phyloP scores from a whole-genome alignment of 2,888 invertebrate species.

The Timema cristinae region DNA sequence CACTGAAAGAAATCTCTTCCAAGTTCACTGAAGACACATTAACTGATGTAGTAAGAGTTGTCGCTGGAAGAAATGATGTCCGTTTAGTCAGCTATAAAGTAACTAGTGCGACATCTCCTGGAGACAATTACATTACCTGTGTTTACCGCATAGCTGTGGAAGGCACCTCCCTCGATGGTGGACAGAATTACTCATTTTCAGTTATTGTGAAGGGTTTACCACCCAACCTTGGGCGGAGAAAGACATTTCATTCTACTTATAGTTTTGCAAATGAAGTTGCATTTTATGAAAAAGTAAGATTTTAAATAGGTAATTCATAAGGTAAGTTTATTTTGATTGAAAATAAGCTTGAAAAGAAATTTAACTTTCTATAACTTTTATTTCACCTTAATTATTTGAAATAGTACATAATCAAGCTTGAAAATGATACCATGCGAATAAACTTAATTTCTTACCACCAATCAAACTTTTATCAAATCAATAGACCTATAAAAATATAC shows the following conservation, averaged over 20 bases:
- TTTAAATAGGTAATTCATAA: no score
- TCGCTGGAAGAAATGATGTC: slow-evolving; percentile 39
- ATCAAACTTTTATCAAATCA: no score
- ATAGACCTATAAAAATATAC: no score
- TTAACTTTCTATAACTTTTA: no score
- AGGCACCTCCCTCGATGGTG: slow-evolving; percentile 40
- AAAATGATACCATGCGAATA: no score
- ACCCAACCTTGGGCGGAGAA: slow-evolving; percentile 55
- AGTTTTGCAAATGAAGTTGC: slow-evolving; percentile 68
- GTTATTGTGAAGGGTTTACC: slow-evolving; percentile 63
- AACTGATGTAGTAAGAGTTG: slow-evolving; percentile 43
- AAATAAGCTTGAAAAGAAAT: no score
- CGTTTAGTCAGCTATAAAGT: slow-evolving; percentile 46
- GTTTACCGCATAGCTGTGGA: slow-evolving; percentile 56
- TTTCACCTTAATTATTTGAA: no score
- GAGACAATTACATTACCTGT: slow-evolving; percentile 66
- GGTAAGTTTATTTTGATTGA: no score
- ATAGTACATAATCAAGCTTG: no score
- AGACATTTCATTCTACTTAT: slow-evolving; percentile 60
- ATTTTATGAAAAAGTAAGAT: slow-evolving; percentile 52
- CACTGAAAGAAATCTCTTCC: slow-evolving; percentile 41
- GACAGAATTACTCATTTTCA: slow-evolving; percentile 36
- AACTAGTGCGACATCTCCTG: slow-evolving; percentile 51
- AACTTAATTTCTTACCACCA: no score
- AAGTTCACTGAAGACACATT: slow-evolving; percentile 46